Percentiles rank a stretch among this genome's conserved stretches.
These are phyloP conservation scores for Anarsia innoxiella DNA, from an alignment of 2,888 invertebrate genomes.

Conservation along the genomic window DNA sequence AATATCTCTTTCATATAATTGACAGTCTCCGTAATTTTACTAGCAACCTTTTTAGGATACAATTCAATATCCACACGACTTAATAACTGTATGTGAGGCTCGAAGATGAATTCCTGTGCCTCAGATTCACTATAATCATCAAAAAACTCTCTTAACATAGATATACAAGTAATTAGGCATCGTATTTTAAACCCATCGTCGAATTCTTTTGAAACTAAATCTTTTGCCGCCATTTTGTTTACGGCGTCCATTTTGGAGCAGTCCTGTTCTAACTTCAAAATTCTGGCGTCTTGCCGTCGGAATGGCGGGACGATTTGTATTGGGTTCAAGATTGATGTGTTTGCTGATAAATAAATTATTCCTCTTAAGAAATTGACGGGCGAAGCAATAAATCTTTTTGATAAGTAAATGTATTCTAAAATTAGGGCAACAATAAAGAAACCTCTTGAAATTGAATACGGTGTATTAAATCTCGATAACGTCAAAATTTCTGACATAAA, in stretches of 20 bases:
- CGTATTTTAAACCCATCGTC: conserved; percentile 80
- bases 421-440: conserved; percentile 83
- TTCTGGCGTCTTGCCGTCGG: conserved; percentile 68
- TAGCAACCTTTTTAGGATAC: conserved; percentile 76
- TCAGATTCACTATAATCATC: conserved; percentile 62
- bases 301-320: conserved; percentile 82
- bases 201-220: conserved; percentile 70
- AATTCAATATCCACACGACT: conserved; percentile 72
- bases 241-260: conserved; percentile 48
- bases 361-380: conserved; percentile 87
- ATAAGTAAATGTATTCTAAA: conserved; percentile 85
- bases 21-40: conserved; percentile 52
- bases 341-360: conserved; percentile 81
- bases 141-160: conserved; percentile 76
- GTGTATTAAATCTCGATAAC: conserved; percentile 76
- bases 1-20: conserved; percentile 66
- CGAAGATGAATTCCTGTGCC: conserved; percentile 64
- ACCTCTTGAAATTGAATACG: conserved; percentile 83
- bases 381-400: conserved; percentile 88
- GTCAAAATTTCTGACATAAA: conserved; percentile 89
- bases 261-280: conserved; percentile 75
- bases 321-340: conserved; percentile 75
- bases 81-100: conserved; percentile 72
- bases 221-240: conserved; percentile 68
- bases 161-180: conserved; percentile 69